Evolutionary conservation across 2,113 vertebrate genomes (phyloP).

Genomic region (pig (Sus scrofa)): DNA sequence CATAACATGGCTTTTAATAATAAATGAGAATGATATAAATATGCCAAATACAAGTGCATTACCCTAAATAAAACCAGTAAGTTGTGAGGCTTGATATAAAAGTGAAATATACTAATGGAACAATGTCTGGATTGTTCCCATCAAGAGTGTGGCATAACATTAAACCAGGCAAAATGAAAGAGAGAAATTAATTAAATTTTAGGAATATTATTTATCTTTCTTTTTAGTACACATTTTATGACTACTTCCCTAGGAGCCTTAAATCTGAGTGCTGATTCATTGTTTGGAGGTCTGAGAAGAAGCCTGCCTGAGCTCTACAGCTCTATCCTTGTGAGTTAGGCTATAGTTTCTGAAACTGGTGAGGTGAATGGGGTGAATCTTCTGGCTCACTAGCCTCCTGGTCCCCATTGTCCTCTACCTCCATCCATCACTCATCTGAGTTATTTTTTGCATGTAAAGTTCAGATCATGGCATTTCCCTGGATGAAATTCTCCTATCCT

Average conservation of each 20-base stretch:
- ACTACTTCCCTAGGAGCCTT: slow-evolving; percentile 61
- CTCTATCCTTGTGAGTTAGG: not conserved
- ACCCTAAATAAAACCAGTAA: slow-evolving; percentile 86
- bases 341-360: not conserved
- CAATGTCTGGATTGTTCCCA: slow-evolving; percentile 76
- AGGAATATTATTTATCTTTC: slow-evolving; percentile 76
- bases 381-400: not conserved
- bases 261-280: not conserved
- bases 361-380: not conserved
- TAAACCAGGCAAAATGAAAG: slow-evolving; percentile 79
- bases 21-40: slow-evolving; percentile 85
- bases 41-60: slow-evolving; percentile 81
- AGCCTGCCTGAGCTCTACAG: not conserved
- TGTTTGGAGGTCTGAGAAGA: not conserved
- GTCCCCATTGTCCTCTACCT: not conserved
- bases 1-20: slow-evolving; percentile 85
- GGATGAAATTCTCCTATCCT: not conserved
- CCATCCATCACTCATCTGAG: not conserved
- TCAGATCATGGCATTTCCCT: not conserved
- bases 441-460: not conserved
- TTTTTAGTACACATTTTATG: slow-evolving; percentile 75
- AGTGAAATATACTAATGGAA: slow-evolving; percentile 89
- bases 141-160: slow-evolving; percentile 75
- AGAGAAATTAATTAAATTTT: slow-evolving; percentile 81
- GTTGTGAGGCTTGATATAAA: slow-evolving; percentile 83